Percentiles rank a stretch among this genome's conserved stretches.
Conservation (phyloP, 2,888 invertebrate species). For the Odontomyia ornata region DNA sequence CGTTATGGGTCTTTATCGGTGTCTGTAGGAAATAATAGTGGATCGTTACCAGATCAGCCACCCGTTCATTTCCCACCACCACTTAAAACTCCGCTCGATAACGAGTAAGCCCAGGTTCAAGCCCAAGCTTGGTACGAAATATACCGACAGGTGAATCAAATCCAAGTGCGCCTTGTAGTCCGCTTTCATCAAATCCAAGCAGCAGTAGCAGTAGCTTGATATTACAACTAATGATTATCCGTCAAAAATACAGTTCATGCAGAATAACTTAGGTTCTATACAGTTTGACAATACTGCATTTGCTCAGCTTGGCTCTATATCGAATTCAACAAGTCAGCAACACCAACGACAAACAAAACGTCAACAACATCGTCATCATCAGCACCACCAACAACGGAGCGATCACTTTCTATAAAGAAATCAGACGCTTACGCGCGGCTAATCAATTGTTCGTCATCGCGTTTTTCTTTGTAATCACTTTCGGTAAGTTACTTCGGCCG, state of each 20-base stretch:
- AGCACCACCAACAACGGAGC: no score
- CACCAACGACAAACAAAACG: no score
- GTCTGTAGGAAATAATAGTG: slow-evolving; percentile 81
- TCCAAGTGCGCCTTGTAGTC: slow-evolving; percentile 66
- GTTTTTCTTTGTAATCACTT: no score
- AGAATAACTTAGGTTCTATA: slow-evolving; percentile 50
- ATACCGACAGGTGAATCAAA: slow-evolving; percentile 52
- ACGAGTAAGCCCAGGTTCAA: slow-evolving; percentile 71
- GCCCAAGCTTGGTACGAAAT: slow-evolving; percentile 62
- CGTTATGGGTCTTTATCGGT: slow-evolving; percentile 77
- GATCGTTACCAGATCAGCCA: slow-evolving; percentile 93
- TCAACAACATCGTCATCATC: no score
- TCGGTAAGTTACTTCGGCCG: no score
- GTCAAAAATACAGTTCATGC: slow-evolving; percentile 50
- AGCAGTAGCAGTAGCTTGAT: slow-evolving; percentile 50
- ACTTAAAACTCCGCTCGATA: slow-evolving; percentile 79
- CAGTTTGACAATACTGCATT: no score
- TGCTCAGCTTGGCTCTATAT: no score
- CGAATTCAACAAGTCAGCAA: no score
- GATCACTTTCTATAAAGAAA: no score
- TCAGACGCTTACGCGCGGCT: no score
- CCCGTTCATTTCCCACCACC: slow-evolving; percentile 78
- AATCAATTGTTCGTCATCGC: no score
- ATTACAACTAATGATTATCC: slow-evolving; percentile 49
- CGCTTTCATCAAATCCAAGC: slow-evolving; percentile 55